Conservation (phyloP, 1,140 invertebrate genomes). For the Drosophila seguyi region DNA sequence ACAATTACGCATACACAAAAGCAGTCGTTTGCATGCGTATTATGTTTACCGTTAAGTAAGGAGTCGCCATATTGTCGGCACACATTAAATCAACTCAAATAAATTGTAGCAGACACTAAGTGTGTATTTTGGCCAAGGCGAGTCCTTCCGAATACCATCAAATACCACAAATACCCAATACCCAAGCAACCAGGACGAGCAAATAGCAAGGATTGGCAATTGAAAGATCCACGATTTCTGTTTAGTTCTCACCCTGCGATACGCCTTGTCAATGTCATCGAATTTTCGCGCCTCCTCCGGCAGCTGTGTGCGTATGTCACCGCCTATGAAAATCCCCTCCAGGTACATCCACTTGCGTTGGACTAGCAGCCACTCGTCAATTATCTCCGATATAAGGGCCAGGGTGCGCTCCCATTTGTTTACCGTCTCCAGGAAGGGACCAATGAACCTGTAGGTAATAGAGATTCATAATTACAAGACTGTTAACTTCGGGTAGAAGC, state of each 20-base stretch:
- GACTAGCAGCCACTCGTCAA: slow-evolving; percentile 93
- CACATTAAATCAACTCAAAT: slow-evolving; percentile 81
- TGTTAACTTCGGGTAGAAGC: too few species aligned
- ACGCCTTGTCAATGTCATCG: slow-evolving; percentile 93
- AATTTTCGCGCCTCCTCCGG: slow-evolving; percentile 95
- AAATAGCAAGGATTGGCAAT: slow-evolving; percentile 34
- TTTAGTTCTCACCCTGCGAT: slow-evolving; percentile 87
- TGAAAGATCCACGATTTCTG: too few species aligned
- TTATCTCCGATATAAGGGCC: slow-evolving; percentile 92
- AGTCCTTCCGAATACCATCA: slow-evolving; percentile 30
- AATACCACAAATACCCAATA: slow-evolving; percentile 43
- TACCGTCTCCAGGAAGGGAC: slow-evolving; percentile 92
- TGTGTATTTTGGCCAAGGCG: slow-evolving; percentile 44
- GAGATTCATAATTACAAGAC: not conserved
- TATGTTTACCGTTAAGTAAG: slow-evolving; percentile 85
- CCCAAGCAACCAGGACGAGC: slow-evolving; percentile 47
- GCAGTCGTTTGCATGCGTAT: slow-evolving; percentile 82
- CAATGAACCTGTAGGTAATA: slow-evolving; percentile 89
- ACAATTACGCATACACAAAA: slow-evolving; percentile 77
- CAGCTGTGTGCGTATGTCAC: slow-evolving; percentile 93
- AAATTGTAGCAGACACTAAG: slow-evolving; percentile 74
- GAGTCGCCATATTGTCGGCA: slow-evolving; percentile 83
- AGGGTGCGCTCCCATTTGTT: slow-evolving; percentile 94
- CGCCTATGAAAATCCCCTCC: slow-evolving; percentile 95
- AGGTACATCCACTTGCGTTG: slow-evolving; percentile 96